Evolutionary conservation across 2,888 invertebrate species (phyloP).

Genomic region (Perizoma flavofasciatum): DNA sequence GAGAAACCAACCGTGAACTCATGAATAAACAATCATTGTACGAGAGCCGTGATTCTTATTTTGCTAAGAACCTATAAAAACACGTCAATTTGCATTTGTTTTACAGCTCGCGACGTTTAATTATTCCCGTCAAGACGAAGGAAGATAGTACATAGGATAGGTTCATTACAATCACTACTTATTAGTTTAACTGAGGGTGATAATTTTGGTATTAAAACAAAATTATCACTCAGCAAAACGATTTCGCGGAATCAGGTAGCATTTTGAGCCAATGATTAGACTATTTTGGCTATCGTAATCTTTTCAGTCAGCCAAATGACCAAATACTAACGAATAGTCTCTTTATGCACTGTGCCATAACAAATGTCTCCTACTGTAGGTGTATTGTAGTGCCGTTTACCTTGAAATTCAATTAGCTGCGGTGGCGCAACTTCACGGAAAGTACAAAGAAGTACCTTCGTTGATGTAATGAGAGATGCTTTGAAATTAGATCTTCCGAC

Average conservation of each 20-base stretch:
- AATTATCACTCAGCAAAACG: no score
- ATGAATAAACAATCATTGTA: constrained; percentile 53
- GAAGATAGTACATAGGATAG: no score
- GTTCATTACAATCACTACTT: no score
- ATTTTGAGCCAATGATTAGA: no score
- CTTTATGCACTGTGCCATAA: not conserved
- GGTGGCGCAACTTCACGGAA: constrained; percentile 39
- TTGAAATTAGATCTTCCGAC: constrained; percentile 40
- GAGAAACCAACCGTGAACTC: constrained; percentile 53
- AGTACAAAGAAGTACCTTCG: constrained; percentile 18
- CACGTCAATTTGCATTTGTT: not conserved
- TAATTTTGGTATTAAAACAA: no score
- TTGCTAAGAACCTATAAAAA: constrained; percentile 42
- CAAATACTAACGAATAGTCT: not conserved
- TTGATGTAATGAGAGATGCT: constrained; percentile 30
- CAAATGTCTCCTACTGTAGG: constrained; percentile 2
- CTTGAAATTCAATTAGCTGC: constrained; percentile 46
- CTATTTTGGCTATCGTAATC: no score
- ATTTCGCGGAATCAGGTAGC: no score
- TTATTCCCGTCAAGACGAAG: no score
- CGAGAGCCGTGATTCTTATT: constrained; percentile 52
- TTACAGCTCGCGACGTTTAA: no score
- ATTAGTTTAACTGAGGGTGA: no score
- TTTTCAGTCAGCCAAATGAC: no score
- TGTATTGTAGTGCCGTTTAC: constrained; percentile 45